Base-by-base conservation (phyloP, 1,140 invertebrate genomes). In the Ruditapes philippinarum region DNA sequence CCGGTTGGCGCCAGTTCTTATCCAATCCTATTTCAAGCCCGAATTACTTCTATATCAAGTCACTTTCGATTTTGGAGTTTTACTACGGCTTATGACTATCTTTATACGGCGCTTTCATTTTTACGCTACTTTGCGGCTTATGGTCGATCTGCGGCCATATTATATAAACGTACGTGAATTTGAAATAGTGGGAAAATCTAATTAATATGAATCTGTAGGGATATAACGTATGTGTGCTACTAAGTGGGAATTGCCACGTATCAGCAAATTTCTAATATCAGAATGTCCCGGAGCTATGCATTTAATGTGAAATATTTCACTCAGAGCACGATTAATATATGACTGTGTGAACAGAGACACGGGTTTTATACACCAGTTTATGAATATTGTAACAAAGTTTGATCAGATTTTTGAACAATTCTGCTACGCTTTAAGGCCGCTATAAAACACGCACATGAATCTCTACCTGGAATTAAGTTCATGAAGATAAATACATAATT, bases 11-110 rank as follows among this genome's bases (percentile, higher is more conserved):
- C 70, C 84, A 76, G 25, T 25, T 60, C 42, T 49, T 33, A 87
- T 25, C 51, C 74, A 60, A 79, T 79, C 84, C 57, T 57, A 79
- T 87, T 87, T 78, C 74, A 60, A 60, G 73, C 74, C 57, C 36
- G 45, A 87, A 57, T 83, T 70, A 45, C 38, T 83, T 51, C 36
- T 12, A 42, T 74, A 74, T 74, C 38, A 25, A 74, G 70, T 49
- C 33, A 25, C 42, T 49, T 74, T 42, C 70, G 38, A 49, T 42
- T 49, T 74, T 49, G 11, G 12, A 7, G 38, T 28, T 74, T 42
- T 11, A 28, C 11, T 42, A 40, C 25, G 70, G 42, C 70, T 74
- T 74, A 45, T 74, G 25, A 12, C 70, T 74, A 14, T 74, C 38
- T 49, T 12, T 40, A n/a, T 25, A 38, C 3, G 4, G 28, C 70